Conservation (phyloP, 2,797 vertebrate genomes). For the Ambastaia sidthimunki region DNA sequence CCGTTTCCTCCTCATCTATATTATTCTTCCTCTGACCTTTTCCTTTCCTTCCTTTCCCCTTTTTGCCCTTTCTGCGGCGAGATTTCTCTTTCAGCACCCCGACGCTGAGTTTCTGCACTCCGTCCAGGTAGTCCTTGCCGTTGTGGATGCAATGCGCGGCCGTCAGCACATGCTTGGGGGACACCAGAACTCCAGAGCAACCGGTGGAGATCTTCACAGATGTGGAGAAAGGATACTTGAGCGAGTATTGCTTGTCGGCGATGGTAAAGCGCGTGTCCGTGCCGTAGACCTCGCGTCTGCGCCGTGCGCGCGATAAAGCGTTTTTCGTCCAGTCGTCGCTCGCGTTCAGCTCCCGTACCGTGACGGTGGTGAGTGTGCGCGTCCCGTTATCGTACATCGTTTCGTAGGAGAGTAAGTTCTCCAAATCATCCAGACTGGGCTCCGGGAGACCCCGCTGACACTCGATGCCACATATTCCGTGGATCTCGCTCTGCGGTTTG, state of each 20-base stretch:
- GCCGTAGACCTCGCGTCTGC: constrained; percentile 90
- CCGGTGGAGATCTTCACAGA: constrained; percentile 95
- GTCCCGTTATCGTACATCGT: constrained; percentile 93
- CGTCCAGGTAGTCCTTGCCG: constrained; percentile 88
- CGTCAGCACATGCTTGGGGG: constrained; percentile 90
- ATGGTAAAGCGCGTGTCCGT: constrained; percentile 95
- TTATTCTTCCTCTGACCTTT: constrained; percentile 61
- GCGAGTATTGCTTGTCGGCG: constrained; percentile 86
- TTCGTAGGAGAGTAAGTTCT: constrained; percentile 91
- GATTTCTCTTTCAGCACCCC: constrained; percentile 88
- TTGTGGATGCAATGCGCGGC: constrained; percentile 96
- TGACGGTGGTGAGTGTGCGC: constrained; percentile 85
- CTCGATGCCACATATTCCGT: constrained; percentile 89
- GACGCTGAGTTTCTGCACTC: constrained; percentile 87
- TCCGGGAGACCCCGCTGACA: constrained; percentile 84
- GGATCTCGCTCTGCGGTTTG: constrained; percentile 74
- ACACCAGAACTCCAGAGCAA: constrained; percentile 91
- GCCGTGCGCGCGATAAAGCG: constrained; percentile 68
- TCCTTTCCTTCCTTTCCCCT: constrained; percentile 71
- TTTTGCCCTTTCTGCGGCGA: constrained; percentile 75
- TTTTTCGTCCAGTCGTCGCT: constrained; percentile 58
- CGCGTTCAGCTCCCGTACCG: constrained; percentile 69
- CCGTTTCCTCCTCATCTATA: constrained; percentile 63
- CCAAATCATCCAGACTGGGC: constrained; percentile 83
- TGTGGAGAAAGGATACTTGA: constrained; percentile 91